Evolutionary conservation across 2,888 invertebrate genomes (phyloP), one percentile per base, ranked within the genome.

Genomic region (Clunio marinus): DNA sequence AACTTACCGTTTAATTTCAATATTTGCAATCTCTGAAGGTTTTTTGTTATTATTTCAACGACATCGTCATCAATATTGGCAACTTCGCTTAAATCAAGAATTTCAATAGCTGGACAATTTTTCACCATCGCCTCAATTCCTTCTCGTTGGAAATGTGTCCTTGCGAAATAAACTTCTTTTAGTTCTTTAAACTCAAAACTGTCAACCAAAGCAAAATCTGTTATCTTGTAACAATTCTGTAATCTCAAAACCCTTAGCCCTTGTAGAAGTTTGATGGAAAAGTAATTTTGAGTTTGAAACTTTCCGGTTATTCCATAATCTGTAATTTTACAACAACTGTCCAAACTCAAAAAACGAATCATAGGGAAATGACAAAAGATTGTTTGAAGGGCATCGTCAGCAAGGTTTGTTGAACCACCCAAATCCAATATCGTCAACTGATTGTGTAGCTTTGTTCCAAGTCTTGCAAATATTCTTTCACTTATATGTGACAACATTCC

Each of bases 291-390:
- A 45, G 22, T 58, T 13, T 37, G 58, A 28, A 58, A 58, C 17
- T 68, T 68, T 58, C 68, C 58, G 4, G 68, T 68, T 10, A 68
- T 24, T 22, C 68, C 68, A 37, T 68, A 68, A 37, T 68, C 68
- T 4, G 68, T 32, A 5, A 68, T 27, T 24, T 68, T 68, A 13
- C 68, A 58, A 10, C 41, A 41, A 4, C 57, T 57, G 13, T 68
- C 68, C 1, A 58, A 4, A 28, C 41, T 68, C 1, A 68, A 24
- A 28, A 24, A 37, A 2, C 58, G 25, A 5, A 68, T 27, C 22
- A 35, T 57, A 27, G 58, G 17, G 27, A 68, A 58, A 35, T 68
- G 68, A 24, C 25, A 13, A 22, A 68, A 58, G n/a, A 68, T 68
- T 25, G 58, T 58, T 41, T 68, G 68, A 1, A 68, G 20, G 1